Percentiles rank a stretch among this genome's conserved stretches.
Conservation (phyloP, 2,113 vertebrate genomes). For the Abramis brama region DNA sequence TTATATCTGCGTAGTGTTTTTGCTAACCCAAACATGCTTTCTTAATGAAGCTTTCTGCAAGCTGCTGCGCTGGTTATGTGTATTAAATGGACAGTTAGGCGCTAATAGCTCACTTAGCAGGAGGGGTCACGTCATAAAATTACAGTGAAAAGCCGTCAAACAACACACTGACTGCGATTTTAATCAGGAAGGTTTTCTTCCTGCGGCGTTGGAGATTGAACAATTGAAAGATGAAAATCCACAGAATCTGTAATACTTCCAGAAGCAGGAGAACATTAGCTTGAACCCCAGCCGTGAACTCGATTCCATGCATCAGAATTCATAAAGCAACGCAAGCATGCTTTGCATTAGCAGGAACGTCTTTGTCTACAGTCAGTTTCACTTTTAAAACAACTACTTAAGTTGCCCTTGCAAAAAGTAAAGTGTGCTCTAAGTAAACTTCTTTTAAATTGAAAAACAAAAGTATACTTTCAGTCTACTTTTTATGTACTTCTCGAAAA, state of each 20-base stretch:
- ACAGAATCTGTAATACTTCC: neutral
- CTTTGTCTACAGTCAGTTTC: neutral
- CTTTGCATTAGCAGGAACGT: neutral
- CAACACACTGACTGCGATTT: constrained; percentile 13
- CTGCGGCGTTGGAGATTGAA: constrained; percentile 8
- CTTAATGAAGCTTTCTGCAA: constrained; percentile 37
- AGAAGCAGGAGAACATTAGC: neutral
- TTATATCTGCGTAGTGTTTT: constrained; percentile 51
- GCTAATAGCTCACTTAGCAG: constrained; percentile 22
- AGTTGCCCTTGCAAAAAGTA: no score
- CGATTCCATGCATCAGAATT: neutral
- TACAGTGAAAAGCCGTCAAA: constrained; percentile 15
- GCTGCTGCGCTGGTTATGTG: constrained; percentile 38
- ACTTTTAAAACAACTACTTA: neutral
- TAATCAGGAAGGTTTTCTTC: constrained; percentile 17
- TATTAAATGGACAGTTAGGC: constrained; percentile 52
- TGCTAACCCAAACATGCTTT: constrained; percentile 35
- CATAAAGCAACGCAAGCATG: neutral
- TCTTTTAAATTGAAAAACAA: no score
- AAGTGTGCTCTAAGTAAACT: no score
- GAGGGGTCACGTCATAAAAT: constrained; percentile 6
- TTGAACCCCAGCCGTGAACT: neutral
- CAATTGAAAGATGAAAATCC: constrained; percentile 2
- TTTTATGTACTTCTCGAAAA: no score
- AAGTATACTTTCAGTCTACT: no score